These are phyloP conservation scores for Philereme transversata DNA, from an alignment of 2,888 invertebrate species.

Conservation along the genomic window DNA sequence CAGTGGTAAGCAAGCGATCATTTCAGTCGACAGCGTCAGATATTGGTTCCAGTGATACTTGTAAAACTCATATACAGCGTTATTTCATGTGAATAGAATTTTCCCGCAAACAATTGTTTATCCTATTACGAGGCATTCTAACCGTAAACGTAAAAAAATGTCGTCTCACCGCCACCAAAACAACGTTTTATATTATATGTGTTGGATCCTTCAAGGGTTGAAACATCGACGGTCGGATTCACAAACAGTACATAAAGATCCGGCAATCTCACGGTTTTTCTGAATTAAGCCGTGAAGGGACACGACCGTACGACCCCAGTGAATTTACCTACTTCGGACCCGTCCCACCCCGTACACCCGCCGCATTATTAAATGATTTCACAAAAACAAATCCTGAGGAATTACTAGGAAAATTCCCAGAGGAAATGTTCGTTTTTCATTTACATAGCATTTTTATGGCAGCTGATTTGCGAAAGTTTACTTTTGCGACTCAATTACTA, in stretches of 20 bases:
- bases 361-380: constrained; percentile 73
- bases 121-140: constrained; percentile 34
- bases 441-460: constrained; percentile 45
- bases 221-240: constrained; percentile 71
- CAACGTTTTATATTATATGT: constrained; percentile 71
- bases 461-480: constrained; percentile 53
- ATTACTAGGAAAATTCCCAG: constrained; percentile 57
- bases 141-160: constrained; percentile 57
- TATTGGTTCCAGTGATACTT: no score
- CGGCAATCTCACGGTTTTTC: constrained; percentile 72
- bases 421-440: constrained; percentile 47
- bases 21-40: no score
- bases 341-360: constrained; percentile 37
- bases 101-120: constrained; percentile 2
- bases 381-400: constrained; percentile 63
- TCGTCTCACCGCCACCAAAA: constrained; percentile 55
- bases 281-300: constrained; percentile 75
- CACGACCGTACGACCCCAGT: constrained; percentile 58
- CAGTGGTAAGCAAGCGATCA: no score
- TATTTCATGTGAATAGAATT: no score
- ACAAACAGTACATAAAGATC: constrained; percentile 78
- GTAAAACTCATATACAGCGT: no score
- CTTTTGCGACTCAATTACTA: constrained; percentile 38
- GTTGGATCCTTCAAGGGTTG: constrained; percentile 66
- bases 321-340: constrained; percentile 58